Conservation (phyloP, 2,797 vertebrate species). For the Nannoperca australis region DNA sequence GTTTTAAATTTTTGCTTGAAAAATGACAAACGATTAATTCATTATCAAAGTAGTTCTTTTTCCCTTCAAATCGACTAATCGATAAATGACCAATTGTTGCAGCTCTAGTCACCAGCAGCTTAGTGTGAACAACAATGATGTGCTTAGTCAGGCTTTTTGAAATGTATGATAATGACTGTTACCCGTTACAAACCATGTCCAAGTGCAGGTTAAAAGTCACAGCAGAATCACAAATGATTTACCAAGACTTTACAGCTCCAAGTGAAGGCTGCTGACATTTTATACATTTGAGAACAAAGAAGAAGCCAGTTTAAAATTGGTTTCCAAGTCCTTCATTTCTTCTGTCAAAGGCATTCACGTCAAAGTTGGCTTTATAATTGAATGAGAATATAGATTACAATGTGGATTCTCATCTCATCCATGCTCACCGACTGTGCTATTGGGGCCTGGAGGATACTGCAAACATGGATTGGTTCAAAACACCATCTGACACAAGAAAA, state of each 20-base stretch:
- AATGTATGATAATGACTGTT: neutral
- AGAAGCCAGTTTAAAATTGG: neutral
- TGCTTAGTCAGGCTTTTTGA: neutral
- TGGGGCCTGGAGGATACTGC: constrained; percentile 12
- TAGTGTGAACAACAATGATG: too few species aligned
- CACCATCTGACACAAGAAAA: constrained; percentile 34
- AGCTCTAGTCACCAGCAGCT: neutral
- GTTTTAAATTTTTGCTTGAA: too few species aligned
- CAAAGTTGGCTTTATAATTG: neutral
- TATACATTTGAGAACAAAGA: neutral
- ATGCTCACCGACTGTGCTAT: constrained; percentile 9
- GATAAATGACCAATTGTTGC: too few species aligned
- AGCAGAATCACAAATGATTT: constrained; percentile 16
- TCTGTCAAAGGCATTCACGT: neutral
- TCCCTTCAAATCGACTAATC: too few species aligned
- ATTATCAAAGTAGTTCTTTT: too few species aligned
- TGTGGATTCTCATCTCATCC: constrained; percentile 16
- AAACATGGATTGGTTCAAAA: constrained; percentile 47
- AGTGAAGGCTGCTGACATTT: neutral
- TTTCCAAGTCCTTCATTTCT: neutral
- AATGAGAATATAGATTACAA: neutral
- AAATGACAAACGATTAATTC: too few species aligned
- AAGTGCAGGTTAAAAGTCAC: neutral
- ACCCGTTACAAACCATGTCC: too few species aligned
- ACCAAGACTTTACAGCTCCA: constrained; percentile 3